These are phyloP conservation scores for Tenthredo livida DNA, from an alignment of 2,888 invertebrate species.

Conservation along the genomic window DNA sequence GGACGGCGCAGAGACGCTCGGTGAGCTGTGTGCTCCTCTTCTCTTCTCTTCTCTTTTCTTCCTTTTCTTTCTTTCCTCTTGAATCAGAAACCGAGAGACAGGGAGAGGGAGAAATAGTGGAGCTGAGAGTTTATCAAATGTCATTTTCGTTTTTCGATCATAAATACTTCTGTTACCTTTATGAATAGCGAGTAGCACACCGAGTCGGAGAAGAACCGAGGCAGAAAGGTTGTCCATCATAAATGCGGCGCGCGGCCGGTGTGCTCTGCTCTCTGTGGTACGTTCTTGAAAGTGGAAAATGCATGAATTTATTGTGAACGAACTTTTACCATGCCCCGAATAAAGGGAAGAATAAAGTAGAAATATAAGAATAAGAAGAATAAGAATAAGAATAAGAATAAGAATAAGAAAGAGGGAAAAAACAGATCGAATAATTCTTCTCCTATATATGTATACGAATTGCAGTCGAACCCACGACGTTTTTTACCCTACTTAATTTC, in stretches of 20 bases:
- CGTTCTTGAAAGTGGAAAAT: conserved; percentile 29
- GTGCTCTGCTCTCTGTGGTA: not conserved
- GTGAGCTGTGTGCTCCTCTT: not conserved
- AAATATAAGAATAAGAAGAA: not conserved
- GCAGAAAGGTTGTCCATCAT: conserved; percentile 39
- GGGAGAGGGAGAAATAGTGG: not conserved
- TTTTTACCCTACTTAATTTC: not conserved
- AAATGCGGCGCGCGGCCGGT: not conserved
- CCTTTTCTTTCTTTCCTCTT: not conserved
- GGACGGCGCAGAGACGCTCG: conserved; percentile 4
- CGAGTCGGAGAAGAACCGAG: conserved; percentile 24
- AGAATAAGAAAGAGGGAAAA: conserved; percentile 49
- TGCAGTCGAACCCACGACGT: not conserved
- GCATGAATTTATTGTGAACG: conserved; percentile 8
- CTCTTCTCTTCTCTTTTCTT: not conserved
- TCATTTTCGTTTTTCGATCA: conserved; percentile 47
- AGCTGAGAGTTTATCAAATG: conserved; percentile 49
- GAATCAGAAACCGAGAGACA: not conserved
- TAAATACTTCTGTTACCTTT: conserved; percentile 26
- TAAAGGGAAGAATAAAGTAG: not conserved
- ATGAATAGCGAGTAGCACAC: conserved; percentile 28
- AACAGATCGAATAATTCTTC: conserved; percentile 46
- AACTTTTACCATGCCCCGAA: not conserved
- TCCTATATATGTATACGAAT: not conserved
- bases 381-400: conserved; percentile 30